Evolutionary conservation across 2,113 vertebrate species (phyloP).

Genomic region (Condylura cristata): DNA sequence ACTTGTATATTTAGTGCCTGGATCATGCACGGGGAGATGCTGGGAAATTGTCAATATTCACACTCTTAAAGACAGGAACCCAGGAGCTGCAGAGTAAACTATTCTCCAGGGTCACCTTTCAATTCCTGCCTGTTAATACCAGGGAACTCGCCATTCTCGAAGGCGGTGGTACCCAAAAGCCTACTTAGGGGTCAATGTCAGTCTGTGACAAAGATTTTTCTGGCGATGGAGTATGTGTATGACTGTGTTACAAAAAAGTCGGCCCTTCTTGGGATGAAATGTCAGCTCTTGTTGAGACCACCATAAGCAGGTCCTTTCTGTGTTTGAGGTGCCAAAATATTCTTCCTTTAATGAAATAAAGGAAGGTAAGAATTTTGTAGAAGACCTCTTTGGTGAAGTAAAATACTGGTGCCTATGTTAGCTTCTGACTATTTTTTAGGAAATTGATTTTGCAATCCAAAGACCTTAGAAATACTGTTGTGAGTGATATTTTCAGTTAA

Average conservation of each 20-base stretch:
- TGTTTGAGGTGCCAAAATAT: neutral
- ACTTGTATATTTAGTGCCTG: neutral
- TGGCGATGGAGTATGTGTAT: neutral
- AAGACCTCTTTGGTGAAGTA: neutral
- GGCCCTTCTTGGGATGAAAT: neutral
- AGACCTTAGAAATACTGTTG: neutral
- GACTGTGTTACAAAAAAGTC: neutral
- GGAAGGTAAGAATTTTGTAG: neutral
- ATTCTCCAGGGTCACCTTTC: neutral
- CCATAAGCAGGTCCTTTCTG: no score
- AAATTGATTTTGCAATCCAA: slow-evolving; percentile 32
- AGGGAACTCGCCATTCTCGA: neutral
- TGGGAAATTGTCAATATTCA: neutral
- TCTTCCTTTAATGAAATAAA: neutral
- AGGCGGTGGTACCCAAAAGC: neutral
- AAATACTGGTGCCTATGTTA: neutral
- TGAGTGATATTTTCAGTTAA: neutral
- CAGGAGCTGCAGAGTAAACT: neutral
- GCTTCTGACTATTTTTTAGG: neutral
- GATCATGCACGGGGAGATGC: neutral
- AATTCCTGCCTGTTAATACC: neutral
- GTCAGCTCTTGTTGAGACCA: no score
- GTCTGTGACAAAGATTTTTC: neutral
- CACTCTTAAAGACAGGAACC: neutral
- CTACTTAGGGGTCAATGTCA: neutral